Conservation (phyloP, 2,113 vertebrate genomes). For the Rhinoptilus africanus region DNA sequence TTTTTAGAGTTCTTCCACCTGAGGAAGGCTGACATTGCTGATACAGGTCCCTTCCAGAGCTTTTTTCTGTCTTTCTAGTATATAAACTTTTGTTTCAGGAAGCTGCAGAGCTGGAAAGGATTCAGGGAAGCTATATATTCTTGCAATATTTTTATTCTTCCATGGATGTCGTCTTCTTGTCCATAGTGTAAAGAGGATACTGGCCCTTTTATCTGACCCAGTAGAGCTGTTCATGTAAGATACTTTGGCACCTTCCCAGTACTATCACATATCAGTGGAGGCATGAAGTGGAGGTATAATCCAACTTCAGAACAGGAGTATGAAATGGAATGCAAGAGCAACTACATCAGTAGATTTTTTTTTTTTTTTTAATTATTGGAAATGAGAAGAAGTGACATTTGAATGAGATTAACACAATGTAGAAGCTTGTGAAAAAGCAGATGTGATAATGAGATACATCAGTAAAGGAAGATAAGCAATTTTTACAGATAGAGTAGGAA, state of each 20-base stretch:
- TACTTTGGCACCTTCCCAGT: not conserved
- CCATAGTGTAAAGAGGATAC: not conserved
- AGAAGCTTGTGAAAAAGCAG: not conserved
- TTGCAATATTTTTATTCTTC: not conserved
- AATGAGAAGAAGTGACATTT: not conserved
- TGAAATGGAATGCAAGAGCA: not conserved
- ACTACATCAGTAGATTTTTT: not conserved
- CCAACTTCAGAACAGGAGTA: not conserved
- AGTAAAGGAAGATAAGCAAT: not conserved
- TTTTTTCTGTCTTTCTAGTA: not conserved
- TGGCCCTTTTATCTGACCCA: not conserved
- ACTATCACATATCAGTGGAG: not conserved
- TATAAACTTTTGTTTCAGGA: not conserved
- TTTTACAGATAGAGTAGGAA: not conserved
- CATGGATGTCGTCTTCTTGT: not conserved
- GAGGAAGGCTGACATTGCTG: not conserved
- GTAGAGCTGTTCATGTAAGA: not conserved
- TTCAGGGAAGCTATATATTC: not conserved
- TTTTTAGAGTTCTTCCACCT: not conserved
- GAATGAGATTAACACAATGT: rapidly evolving
- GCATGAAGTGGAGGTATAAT: not conserved
- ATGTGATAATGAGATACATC: not conserved
- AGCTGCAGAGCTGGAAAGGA: not conserved
- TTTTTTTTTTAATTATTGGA: not conserved
- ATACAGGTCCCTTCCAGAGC: not conserved